Evolutionary conservation across 2,797 vertebrate genomes (phyloP), one percentile per base, ranked within the genome.

Genomic region (Galaxias olidus): DNA sequence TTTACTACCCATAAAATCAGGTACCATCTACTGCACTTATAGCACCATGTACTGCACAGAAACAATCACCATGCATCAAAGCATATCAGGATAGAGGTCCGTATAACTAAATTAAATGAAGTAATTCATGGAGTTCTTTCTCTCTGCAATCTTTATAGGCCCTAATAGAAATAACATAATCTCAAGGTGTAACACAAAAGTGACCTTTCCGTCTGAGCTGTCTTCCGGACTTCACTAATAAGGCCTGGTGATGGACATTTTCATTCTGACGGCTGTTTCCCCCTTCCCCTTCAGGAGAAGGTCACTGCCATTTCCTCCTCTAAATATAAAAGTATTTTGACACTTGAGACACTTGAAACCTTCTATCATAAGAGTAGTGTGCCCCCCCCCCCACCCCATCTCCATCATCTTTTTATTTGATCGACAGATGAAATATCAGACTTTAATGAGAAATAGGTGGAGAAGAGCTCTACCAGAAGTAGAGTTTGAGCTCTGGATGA

Each of bases 361-460:
- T 73, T 40, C 61, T 72, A 80, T 79, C 71, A 79, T 48, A 69
- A 58, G 66, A 49, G 61, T 58, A 59, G 65, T 62, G 53, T 20
- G 51, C 13, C 14, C 30, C 49, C n/a, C n/a, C n/a, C n/a, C n/a
- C n/a, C n/a, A n/a, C n/a, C n/a, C 19, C 70, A 68, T 78, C 47
- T 50, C 74, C 63, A 73, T 65, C 67, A 59, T 73, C 76, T 75
- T 59, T 43, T 61, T 58, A 40, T 48, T 51, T 83, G 84, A 88
- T 60, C 86, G 87, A 84, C 80, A 79, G 79, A 47, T 49, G 63
- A 45, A 77, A 82, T 74, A 70, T 86, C 20, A 81, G 81, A 80
- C 65, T 77, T 82, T 83, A 82, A 88, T 87, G 84, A 80, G 58
- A 62, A 41, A 19, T 14, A 56, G 74, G 61, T 71, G 65, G 60